Percentiles rank a stretch among this genome's conserved stretches.
Evolutionary conservation across 2,888 invertebrate species (phyloP).

Genomic region (Synergus japonicus): DNA sequence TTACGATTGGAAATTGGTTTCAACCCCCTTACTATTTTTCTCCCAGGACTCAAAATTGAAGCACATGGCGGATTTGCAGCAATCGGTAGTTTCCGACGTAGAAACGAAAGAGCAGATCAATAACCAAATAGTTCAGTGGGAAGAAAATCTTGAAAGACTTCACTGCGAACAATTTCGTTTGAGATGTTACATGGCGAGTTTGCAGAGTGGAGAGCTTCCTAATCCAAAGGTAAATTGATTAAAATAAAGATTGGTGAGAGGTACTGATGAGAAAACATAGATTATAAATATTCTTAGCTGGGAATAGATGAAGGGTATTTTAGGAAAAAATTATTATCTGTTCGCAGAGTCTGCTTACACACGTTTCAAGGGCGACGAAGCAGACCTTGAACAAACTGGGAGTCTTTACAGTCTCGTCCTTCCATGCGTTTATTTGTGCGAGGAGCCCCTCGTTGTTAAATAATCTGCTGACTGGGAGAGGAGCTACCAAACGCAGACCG

Average conservation of each 20-base stretch:
- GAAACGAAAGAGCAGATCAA: conserved; percentile 95
- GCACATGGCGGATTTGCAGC: conserved; percentile 99
- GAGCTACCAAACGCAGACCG: conserved; percentile 93
- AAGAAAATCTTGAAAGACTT: conserved; percentile 96
- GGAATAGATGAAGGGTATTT: conserved; percentile 23
- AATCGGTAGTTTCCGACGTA: conserved; percentile 96
- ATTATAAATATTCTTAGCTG: neutral
- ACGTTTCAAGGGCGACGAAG: conserved; percentile 96
- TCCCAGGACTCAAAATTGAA: conserved; percentile 96
- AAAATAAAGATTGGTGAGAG: neutral
- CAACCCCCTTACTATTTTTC: conserved; percentile 54
- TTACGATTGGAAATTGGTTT: neutral
- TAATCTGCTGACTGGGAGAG: conserved; percentile 93
- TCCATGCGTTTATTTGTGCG: conserved; percentile 98
- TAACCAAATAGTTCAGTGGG: conserved; percentile 96
- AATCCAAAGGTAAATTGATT: conserved; percentile 92
- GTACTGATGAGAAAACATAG: too few species aligned
- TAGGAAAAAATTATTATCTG: conserved; percentile 54
- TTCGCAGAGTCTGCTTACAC: conserved; percentile 93
- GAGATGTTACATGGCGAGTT: conserved; percentile 97
- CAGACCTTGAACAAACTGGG: conserved; percentile 96
- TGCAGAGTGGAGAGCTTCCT: conserved; percentile 96
- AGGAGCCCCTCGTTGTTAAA: conserved; percentile 95
- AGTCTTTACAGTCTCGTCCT: conserved; percentile 98
- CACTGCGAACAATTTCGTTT: conserved; percentile 98